Evolutionary conservation across 2,113 vertebrate genomes (phyloP), one percentile per base, ranked within the genome.

Genomic region (Agelaius phoeniceus): DNA sequence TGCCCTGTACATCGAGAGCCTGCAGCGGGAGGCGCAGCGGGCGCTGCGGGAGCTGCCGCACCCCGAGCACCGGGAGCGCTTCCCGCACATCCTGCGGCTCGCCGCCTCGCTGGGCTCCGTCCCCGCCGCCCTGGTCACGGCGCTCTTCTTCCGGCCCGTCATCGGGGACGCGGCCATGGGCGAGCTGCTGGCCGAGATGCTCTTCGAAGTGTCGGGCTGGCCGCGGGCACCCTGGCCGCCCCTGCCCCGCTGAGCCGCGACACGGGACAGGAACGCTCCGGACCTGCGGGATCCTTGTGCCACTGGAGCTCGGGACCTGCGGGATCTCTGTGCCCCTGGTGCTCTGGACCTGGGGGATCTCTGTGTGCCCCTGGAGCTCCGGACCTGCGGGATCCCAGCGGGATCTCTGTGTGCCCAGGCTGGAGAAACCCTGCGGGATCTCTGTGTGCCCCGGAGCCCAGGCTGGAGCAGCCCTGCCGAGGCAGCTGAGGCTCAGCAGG

Each of bases 71-170:
- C 96, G 87, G 41, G 97, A 98, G 19, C 98, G 98, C 39, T 98
- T 99, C 24, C 98, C 98, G 26, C 98, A 35, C 20, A 96, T 99
- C 90, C 97, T 99, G 16, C 98, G 99, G 51, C 96, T 96, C 0
- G 87, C 98, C 35, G 98, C 98, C 52, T 96, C 97, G 23, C 91
- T 99, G n/a, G 98, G 98, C 68, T 98, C 98, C 61, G 97, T 99
- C 88, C 98, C 99, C 3, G 97, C 98, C 3, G 43, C 96, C 33
- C 98, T 99, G 68, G 93, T 99, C 93, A 98, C 97, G 0, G 98
- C 98, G 37, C 99, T 99, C 54, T 99, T 99, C 97, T 99, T 99
- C 96, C 96, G 98, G 43, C 98, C 99, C 0, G 11, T 99, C 92
- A 99, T 99, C 19, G 99, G 99, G 46, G 97, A 97, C 15, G 80